Base-by-base conservation (phyloP, 1,140 invertebrate genomes). In the Drosophila bocki region DNA sequence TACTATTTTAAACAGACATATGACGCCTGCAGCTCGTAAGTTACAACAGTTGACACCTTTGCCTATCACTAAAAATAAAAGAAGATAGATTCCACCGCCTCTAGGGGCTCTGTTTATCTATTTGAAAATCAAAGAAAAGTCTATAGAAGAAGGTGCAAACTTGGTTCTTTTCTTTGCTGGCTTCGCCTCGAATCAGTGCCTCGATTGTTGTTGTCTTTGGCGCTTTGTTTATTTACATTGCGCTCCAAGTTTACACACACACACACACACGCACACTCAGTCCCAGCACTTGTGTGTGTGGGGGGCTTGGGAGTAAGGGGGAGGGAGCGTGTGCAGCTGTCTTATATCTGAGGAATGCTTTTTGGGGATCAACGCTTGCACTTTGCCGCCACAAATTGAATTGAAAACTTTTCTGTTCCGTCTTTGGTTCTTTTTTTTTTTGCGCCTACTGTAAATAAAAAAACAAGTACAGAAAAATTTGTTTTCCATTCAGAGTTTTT, bases 171-270 rank as follows among this genome's bases (percentile, higher is more conserved):
- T 60, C 26, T 22, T 39, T 11, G 50, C 8, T 37, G 42, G 42
- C 42, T 72, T 44, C 53, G 39, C 37, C 42, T 74, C 12, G 53
- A 76, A 76, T 76, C 74, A 76, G 63, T 67, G 72, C 72, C 74
- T 67, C 17, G 45, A 56, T 67, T 77, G 35, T 71, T 82, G 41
- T 79, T 83, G 68, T 86, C 75, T 70, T 83, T 83, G 80, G 60
- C 85, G 78, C 83, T 78, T 88, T 88, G 84, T 88, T 88, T 88
- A 90, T 88, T 88, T 88, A 88, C 85, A 90, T 88, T 90, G 85
- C 61, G 78, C 81, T 90, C 62, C 62, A 90, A 88, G 84, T 88
- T 88, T 75, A 87, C 85, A 58, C 76, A 87, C 84, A 53, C 76
- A 87, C 84, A 53, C 56, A 47, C 59, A 68, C 26, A n/a, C 22